These are phyloP conservation scores for Ptilodon capucinus DNA, from an alignment of 2,888 invertebrate genomes.

Conservation along the genomic window DNA sequence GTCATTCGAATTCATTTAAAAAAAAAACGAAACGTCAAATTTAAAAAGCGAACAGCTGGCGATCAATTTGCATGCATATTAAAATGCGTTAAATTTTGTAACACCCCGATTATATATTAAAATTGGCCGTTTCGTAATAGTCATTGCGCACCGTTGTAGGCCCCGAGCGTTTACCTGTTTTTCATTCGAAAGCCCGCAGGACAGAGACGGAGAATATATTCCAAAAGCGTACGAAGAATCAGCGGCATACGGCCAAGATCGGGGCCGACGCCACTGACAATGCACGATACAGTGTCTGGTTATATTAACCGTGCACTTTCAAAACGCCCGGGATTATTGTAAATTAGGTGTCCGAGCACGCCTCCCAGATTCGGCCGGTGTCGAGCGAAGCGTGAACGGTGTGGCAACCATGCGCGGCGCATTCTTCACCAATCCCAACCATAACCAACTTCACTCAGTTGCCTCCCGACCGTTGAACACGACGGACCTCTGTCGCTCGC, in stretches of 20 bases:
- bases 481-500: constrained; percentile 62
- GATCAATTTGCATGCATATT: constrained; percentile 42
- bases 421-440: constrained; percentile 75
- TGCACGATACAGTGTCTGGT: constrained; percentile 79
- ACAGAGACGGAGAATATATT: constrained; percentile 64
- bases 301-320: constrained; percentile 64
- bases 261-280: constrained; percentile 77
- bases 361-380: constrained; percentile 62
- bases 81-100: constrained; percentile 51
- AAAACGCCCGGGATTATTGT: constrained; percentile 52
- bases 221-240: constrained; percentile 69
- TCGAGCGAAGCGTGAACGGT: constrained; percentile 69
- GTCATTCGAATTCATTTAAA: constrained; percentile 10
- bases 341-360: constrained; percentile 52
- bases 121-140: constrained; percentile 44
- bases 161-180: constrained; percentile 71
- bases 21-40: constrained; percentile 14
- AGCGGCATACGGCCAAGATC: constrained; percentile 67
- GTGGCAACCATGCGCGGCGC: constrained; percentile 81
- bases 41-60: constrained; percentile 27
- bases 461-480: constrained; percentile 58
- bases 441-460: constrained; percentile 77
- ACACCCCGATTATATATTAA: constrained; percentile 41
- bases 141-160: constrained; percentile 54
- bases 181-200: constrained; percentile 61